Conservation (phyloP, 2,113 vertebrate genomes). For the Pithys albifrons region DNA sequence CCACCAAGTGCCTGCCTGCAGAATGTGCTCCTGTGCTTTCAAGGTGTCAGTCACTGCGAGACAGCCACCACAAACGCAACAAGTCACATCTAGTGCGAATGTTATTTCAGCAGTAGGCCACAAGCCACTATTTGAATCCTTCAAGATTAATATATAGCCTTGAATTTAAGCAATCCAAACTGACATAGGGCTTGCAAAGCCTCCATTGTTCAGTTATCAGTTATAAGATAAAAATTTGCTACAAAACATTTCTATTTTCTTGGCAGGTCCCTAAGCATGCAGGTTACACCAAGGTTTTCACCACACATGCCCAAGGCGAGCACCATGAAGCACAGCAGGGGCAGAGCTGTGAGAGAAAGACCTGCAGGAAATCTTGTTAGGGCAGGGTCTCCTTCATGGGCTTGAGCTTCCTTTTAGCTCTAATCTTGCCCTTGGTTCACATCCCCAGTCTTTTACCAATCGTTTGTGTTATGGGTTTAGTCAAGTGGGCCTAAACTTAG, state of each 20-base stretch:
- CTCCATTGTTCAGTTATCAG: background rate
- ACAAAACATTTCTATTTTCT: background rate
- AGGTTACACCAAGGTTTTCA: background rate
- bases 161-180: background rate
- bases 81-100: rapidly evolving
- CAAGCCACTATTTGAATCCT: rapidly evolving
- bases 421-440: background rate
- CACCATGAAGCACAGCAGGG: rapidly evolving
- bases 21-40: background rate
- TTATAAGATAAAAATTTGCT: background rate
- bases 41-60: background rate
- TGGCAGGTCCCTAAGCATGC: background rate
- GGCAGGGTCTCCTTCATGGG: background rate
- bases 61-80: rapidly evolving
- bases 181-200: background rate
- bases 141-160: background rate
- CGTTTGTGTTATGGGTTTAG: no score
- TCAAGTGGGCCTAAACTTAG: no score
- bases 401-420: background rate
- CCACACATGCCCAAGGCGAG: background rate
- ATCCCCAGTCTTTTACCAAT: rapidly evolving
- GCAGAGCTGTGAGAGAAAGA: background rate
- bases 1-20: background rate
- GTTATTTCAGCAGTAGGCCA: background rate
- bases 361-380: background rate